These are phyloP conservation scores for Ormyrus pomaceus DNA, from an alignment of 2,888 invertebrate genomes.

Conservation along the genomic window DNA sequence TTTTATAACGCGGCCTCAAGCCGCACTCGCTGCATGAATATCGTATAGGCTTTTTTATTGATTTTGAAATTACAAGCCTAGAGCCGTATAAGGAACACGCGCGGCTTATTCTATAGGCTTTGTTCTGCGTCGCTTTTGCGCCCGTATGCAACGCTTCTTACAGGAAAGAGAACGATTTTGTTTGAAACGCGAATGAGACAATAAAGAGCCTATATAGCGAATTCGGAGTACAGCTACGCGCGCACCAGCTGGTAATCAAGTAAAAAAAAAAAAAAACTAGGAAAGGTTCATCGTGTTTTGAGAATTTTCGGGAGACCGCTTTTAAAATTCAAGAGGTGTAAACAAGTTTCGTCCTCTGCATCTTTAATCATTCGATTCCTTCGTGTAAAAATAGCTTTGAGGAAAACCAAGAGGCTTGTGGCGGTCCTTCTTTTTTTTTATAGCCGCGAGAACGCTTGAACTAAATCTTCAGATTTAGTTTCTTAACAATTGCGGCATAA, in stretches of 20 bases:
- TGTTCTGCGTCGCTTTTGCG: too few relatives aligned
- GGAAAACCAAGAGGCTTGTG: not conserved
- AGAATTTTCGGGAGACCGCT: not conserved
- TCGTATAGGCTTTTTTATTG: slow-evolving; percentile 15
- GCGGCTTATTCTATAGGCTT: not conserved
- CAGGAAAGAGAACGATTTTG: too few relatives aligned
- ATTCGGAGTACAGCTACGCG: not conserved
- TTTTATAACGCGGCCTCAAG: not conserved
- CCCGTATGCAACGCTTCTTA: too few relatives aligned
- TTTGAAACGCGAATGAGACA: too few relatives aligned
- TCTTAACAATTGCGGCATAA: too few relatives aligned
- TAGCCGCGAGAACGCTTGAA: too few relatives aligned
- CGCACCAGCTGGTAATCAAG: too few relatives aligned
- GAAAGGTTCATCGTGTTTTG: not conserved
- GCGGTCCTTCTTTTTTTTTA: too few relatives aligned
- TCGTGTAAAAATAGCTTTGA: slow-evolving; percentile 1
- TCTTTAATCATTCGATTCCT: not conserved
- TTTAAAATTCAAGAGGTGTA: not conserved
- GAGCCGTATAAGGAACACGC: not conserved
- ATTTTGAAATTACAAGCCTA: slow-evolving; percentile 34
- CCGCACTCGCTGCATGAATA: not conserved
- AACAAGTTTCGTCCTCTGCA: slow-evolving; percentile 4
- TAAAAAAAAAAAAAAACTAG: too few relatives aligned
- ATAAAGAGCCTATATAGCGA: not conserved
- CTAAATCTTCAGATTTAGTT: not conserved